These are phyloP conservation scores for Asobara japonica DNA, from an alignment of 1,140 invertebrate genomes.

Conservation along the genomic window DNA sequence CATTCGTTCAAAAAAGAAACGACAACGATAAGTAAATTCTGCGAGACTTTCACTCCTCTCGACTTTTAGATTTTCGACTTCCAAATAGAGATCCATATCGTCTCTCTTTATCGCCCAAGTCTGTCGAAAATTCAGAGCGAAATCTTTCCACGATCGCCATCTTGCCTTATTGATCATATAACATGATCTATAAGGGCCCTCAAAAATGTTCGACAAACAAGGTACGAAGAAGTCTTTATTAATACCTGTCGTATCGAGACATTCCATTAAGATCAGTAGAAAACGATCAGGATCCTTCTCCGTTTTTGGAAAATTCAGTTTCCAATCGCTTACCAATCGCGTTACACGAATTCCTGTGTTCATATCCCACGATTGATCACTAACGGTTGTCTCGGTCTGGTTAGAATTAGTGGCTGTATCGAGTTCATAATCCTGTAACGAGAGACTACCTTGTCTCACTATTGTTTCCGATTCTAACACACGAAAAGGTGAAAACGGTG, in stretches of 20 bases:
- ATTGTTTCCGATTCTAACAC: too few species aligned
- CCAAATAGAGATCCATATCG: conserved; percentile 14
- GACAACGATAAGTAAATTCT: conserved; percentile 28
- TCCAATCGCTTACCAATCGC: conserved; percentile 25
- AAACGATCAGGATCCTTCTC: conserved; percentile 31
- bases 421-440: too few species aligned
- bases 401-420: too few species aligned
- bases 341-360: conserved; percentile 14
- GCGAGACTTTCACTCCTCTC: conserved; percentile 26
- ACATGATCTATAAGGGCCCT: conserved; percentile 19
- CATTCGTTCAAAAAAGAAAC: conserved; percentile 33
- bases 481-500: too few species aligned
- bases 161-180: conserved; percentile 25
- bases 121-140: conserved; percentile 20
- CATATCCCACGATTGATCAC: conserved; percentile 2
- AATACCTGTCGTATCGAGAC: conserved; percentile 14
- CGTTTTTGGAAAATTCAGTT: conserved; percentile 29
- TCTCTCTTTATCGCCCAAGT: conserved; percentile 19
- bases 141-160: conserved; percentile 26
- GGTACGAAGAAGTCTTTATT: conserved; percentile 27
- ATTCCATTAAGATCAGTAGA: conserved; percentile 23
- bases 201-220: conserved; percentile 25
- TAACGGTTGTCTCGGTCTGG: too few species aligned
- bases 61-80: conserved; percentile 16
- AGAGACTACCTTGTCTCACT: too few species aligned